Evolutionary conservation across 2,888 invertebrate genomes (phyloP), one percentile per base, ranked within the genome.

Genomic region (Sympetrum striolatum): DNA sequence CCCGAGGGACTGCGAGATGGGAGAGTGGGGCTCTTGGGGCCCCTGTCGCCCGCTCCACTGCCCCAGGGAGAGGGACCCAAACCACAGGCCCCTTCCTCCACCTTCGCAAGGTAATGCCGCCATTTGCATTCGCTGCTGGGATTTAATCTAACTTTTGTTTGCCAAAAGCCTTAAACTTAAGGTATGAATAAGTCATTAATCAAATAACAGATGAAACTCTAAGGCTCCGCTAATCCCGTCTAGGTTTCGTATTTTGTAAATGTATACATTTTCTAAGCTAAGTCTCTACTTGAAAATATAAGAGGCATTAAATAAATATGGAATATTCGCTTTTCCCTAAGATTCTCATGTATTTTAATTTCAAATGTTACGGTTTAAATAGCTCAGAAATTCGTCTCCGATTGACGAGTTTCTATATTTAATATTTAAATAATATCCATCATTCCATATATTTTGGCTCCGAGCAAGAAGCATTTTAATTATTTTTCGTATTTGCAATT

Each of bases 21-120:
- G 95, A 0, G 94, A 95, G 37, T 96, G 96, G 96, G 94, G 95
- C 3, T 94, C 94, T n/a, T 96, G 96, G 96, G 95, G 95, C 0
- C 95, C 95, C 0, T 96, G 96, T 92, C 94, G 95, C 90, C 95
- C 95, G 0, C 94, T 95, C 14, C 92, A 92, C 91, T 93, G 92
- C 44, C 81, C 82, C n/a, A 58, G 86, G 18, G 60, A 86, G 37
- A 86, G 86, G 86, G 86, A 86, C 37, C 86, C 86, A 2, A 86
- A 86, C 60, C 86, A 86, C 35, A 58, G 86, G 18, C 86, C 86
- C 22, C 86, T 86, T 35, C 86, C 86, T 1, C 86, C 86, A 8
- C 86, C 86, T 22, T 86, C 86, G n/a, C 86, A 86, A 86, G 86
- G 86, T 86, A 64, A 82, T 37, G 31, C 25, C n/a, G 22, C 22